Base-by-base conservation (phyloP, 2,797 vertebrate species). In the Jordanella pulchra region DNA sequence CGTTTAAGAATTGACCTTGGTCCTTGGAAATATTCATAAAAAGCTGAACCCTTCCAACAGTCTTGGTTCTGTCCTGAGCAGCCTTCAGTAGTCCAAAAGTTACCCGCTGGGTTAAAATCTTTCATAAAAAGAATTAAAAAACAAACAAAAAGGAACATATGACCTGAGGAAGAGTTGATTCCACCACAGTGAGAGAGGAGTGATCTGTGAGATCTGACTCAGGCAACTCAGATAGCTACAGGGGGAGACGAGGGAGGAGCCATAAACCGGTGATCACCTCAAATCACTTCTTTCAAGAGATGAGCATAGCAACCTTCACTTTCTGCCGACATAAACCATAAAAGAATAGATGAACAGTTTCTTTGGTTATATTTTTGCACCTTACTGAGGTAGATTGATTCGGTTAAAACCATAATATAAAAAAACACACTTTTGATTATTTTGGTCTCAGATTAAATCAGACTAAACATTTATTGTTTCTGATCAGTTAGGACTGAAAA, bases 231-330 rank as follows among this genome's bases (percentile, higher is more conserved):
- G 80, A 73, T 85, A 81, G 79, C 71, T 73, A 17, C 71, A 67
- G 70, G 25, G 47, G 65, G 39, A 23, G 65, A 68, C 70, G 45
- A 58, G 73, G 76, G 73, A 61, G 63, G 86, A 82, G 85, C 75
- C 72, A 81, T 69, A 10, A 69, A 65, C 60, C 54, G 73, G 27
- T 71, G 56, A 71, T 64, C 72, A 70, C 60, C 80, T 83, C 64
- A 80, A 81, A 78, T 78, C 76, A 70, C 78, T 84, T 85, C 79
- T 83, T 79, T 86, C 65, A 77, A 68, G 67, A 71, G 67, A 87
- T 79, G 78, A 86, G 78, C 77, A 60, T 75, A 76, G 74, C 72
- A 84, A 74, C 77, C 4, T 9, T 51, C 74, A 35, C 67, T 42
- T 17, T 55, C 73, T 64, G 28, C 67, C 51, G 72, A 76, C 79